Conservation (phyloP, 2,888 invertebrate genomes). For the Calephelis perditalis region DNA sequence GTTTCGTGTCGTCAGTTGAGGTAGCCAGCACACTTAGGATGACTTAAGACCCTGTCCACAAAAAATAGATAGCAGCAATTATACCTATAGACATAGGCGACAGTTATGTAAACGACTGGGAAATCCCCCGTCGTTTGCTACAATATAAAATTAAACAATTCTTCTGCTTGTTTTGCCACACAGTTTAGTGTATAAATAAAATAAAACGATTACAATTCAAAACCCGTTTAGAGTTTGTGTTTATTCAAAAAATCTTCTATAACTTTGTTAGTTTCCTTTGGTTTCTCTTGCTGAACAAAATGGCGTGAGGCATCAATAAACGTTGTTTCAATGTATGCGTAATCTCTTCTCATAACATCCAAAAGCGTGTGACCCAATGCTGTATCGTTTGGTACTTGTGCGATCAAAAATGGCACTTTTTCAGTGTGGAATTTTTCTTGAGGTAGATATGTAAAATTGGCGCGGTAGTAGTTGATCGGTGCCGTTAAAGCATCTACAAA, state of each 20-base stretch:
- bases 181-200: too few relatives aligned
- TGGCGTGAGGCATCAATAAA: constrained; percentile 66
- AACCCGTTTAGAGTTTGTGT: constrained; percentile 35
- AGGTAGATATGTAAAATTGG: constrained; percentile 48
- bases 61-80: too few relatives aligned
- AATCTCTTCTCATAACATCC: constrained; percentile 54
- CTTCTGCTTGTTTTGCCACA: too few relatives aligned
- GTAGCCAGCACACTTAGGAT: too few relatives aligned
- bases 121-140: too few relatives aligned
- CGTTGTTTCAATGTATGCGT: constrained; percentile 56
- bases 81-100: too few relatives aligned
- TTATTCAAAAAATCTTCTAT: constrained; percentile 65
- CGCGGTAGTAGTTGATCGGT: constrained; percentile 78
- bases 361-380: constrained; percentile 45
- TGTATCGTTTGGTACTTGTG: constrained; percentile 64
- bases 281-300: constrained; percentile 77
- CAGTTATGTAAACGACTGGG: too few relatives aligned
- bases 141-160: too few relatives aligned
- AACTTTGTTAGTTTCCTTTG: constrained; percentile 66
- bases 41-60: too few relatives aligned
- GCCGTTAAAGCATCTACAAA: constrained; percentile 67
- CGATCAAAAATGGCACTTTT: constrained; percentile 60
- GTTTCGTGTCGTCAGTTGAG: too few relatives aligned
- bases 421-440: constrained; percentile 43
- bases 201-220: too few relatives aligned